Percentiles rank a stretch among this genome's conserved stretches.
These are phyloP conservation scores for Anguilla rostrata DNA, from an alignment of 2,113 vertebrate species.

Conservation along the genomic window DNA sequence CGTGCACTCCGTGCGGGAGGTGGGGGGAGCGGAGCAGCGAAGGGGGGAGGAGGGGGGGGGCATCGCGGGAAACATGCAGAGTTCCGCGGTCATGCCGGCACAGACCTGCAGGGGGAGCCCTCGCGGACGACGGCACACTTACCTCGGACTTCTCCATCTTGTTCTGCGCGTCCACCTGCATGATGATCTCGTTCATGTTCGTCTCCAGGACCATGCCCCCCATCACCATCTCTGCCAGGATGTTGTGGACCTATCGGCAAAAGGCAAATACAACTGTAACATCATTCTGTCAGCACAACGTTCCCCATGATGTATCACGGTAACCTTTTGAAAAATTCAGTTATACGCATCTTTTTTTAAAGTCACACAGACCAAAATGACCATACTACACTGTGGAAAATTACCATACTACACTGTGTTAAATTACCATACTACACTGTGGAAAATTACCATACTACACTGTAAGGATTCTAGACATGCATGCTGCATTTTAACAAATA, in stretches of 20 bases:
- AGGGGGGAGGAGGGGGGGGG: not conserved
- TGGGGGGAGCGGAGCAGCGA: constrained; percentile 31
- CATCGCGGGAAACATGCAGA: constrained; percentile 57
- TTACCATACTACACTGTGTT: too few species aligned
- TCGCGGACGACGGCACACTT: constrained; percentile 51
- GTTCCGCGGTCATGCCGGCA: constrained; percentile 61
- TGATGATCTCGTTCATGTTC: constrained; percentile 99
- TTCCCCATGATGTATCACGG: not conserved
- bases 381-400: not conserved
- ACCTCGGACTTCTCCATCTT: constrained; percentile 99
- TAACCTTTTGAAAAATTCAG: not conserved
- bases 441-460: not conserved
- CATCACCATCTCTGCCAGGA: constrained; percentile 99
- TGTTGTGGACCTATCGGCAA: constrained; percentile 88
- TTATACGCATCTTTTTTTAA: not conserved
- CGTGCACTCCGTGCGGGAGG: not conserved
- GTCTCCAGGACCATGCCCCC: constrained; percentile 99
- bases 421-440: not conserved
- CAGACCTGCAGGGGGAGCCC: not conserved
- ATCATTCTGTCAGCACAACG: not conserved
- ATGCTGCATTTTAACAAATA: not conserved
- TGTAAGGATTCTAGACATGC: not conserved
- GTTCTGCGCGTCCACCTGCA: constrained; percentile 94
- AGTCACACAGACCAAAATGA: not conserved
- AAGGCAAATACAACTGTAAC: not conserved